Percentiles rank a stretch among this genome's conserved stretches.
Evolutionary conservation across 2,888 invertebrate genomes (phyloP).

Genomic region (Rotaria socialis): DNA sequence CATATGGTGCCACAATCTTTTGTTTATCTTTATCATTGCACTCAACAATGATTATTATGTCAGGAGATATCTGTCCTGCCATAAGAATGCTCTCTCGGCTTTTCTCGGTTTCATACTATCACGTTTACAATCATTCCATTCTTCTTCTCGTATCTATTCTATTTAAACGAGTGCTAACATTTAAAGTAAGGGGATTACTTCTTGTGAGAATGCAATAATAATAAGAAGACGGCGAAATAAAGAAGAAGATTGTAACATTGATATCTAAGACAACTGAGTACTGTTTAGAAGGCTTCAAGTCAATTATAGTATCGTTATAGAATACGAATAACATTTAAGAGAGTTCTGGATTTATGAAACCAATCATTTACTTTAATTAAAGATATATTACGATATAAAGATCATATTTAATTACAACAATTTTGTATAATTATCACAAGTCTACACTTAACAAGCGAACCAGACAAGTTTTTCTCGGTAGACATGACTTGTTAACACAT

Average conservation of each 20-base stretch:
- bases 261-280: neutral
- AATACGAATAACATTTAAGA: neutral
- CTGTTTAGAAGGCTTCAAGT: neutral
- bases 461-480: neutral
- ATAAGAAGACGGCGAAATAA: too few relatives aligned
- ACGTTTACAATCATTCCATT: too few relatives aligned
- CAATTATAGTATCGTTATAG: neutral
- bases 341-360: neutral
- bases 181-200: too few relatives aligned
- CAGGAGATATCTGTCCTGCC: too few relatives aligned
- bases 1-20: neutral
- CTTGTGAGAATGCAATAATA: too few relatives aligned
- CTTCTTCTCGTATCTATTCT: too few relatives aligned
- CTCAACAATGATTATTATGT: neutral
- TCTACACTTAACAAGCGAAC: neutral
- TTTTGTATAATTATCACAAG: neutral
- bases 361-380: neutral
- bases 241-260: too few relatives aligned
- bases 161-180: too few relatives aligned
- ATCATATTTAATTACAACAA: neutral
- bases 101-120: too few relatives aligned
- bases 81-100: too few relatives aligned
- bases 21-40: neutral
- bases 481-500: too few relatives aligned
- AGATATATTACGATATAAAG: neutral